Evolutionary conservation across 92 coral and sea anemone genomes (phyloP).

Genomic region (Porites rus): DNA sequence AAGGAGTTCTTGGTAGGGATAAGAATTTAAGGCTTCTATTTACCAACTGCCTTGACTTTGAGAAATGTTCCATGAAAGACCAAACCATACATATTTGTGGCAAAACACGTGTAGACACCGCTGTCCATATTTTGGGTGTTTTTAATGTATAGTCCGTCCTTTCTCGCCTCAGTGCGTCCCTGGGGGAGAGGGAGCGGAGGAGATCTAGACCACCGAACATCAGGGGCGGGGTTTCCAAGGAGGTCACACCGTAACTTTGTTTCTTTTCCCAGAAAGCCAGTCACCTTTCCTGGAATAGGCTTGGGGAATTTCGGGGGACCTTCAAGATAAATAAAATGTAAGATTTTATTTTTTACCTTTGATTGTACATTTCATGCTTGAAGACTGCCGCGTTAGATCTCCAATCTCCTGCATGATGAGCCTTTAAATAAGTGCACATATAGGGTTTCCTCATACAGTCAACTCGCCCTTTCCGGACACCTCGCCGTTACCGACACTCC

Average conservation of each 20-base stretch:
- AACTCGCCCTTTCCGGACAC: no score
- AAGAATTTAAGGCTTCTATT: background rate
- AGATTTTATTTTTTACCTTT: no score
- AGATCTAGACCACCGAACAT: constrained; percentile 47
- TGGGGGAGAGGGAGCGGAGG: constrained; percentile 30
- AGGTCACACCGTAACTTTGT: constrained; percentile 41
- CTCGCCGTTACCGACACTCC: no score
- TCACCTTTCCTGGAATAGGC: background rate
- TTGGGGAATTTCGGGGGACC: constrained; percentile 26
- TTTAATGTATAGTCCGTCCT: constrained; percentile 25
- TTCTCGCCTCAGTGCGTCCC: constrained; percentile 13
- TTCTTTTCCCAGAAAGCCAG: constrained; percentile 42
- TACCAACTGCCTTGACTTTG: constrained; percentile 29
- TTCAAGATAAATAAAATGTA: background rate
- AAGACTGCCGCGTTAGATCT: no score
- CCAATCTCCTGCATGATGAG: no score
- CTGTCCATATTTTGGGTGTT: constrained; percentile 30
- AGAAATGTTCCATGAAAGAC: constrained; percentile 33
- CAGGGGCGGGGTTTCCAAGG: constrained; percentile 60
- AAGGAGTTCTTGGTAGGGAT: no score
- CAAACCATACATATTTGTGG: constrained; percentile 43
- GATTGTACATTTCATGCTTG: no score
- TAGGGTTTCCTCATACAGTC: no score
- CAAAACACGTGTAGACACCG: constrained; percentile 52
- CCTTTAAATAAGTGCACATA: no score